phyloP scores from a whole-genome alignment of 2,113 vertebrate species.

The Notothenia rossii region DNA sequence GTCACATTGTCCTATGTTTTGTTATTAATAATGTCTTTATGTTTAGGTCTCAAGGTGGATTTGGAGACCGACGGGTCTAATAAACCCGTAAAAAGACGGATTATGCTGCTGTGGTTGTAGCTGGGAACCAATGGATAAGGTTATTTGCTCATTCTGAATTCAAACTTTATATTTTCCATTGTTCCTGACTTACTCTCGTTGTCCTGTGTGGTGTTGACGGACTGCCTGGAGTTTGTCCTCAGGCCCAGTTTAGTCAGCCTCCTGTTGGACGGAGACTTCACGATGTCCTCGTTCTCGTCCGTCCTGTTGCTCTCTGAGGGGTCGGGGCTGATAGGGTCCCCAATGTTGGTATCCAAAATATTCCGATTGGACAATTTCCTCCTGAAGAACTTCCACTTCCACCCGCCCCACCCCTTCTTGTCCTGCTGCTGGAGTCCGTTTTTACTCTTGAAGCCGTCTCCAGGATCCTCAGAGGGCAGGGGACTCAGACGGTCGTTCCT shows the following conservation, averaged over 20 bases:
- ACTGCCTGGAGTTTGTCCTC: constrained; percentile 39
- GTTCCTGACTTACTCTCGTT: constrained; percentile 64
- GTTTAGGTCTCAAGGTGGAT: no score
- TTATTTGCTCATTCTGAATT: no score
- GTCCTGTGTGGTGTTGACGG: constrained; percentile 39
- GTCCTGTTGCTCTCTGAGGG: neutral
- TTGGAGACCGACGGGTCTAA: no score
- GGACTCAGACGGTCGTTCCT: constrained; percentile 39
- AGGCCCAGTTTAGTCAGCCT: neutral
- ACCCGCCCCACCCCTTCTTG: constrained; percentile 8
- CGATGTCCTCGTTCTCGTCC: constrained; percentile 41
- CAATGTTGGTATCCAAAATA: neutral
- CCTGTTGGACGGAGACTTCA: constrained; percentile 25
- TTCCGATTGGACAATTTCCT: constrained; percentile 24
- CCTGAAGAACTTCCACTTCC: neutral
- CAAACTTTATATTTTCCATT: no score
- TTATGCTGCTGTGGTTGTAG: no score
- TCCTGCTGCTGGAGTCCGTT: neutral
- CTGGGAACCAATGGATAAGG: no score
- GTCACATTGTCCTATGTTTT: no score
- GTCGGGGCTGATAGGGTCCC: neutral
- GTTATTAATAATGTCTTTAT: no score
- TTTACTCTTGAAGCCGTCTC: neutral
- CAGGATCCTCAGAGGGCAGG: constrained; percentile 1
- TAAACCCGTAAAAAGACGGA: no score